Percentiles rank a stretch among this genome's conserved stretches.
phyloP scores from a whole-genome alignment of 1,140 invertebrate species.

The Drosophila pallidifrons region DNA sequence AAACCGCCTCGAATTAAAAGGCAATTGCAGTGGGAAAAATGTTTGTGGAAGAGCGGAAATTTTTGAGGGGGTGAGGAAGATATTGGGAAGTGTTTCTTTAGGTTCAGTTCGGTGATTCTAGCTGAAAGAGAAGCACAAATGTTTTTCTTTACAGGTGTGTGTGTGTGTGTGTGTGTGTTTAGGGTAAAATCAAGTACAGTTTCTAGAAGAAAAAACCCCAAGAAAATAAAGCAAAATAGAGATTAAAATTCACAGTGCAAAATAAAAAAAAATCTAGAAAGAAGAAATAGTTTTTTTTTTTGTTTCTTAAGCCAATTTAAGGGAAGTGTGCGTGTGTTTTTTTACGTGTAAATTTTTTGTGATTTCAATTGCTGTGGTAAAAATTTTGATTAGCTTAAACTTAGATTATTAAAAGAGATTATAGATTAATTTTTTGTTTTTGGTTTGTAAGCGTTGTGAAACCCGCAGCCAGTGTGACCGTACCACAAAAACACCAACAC shows the following conservation, averaged over 20 bases:
- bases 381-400: slow-evolving; percentile 72
- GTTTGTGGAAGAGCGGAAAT: not conserved
- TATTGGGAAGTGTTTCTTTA: not conserved
- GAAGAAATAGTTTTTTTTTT: not conserved
- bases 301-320: slow-evolving; percentile 27
- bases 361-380: slow-evolving; percentile 57
- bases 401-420: slow-evolving; percentile 56
- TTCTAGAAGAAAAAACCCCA: slow-evolving; percentile 11
- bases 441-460: not conserved
- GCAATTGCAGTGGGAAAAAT: slow-evolving; percentile 27
- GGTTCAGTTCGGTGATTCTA: slow-evolving; percentile 6
- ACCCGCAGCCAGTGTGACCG: slow-evolving; percentile 2
- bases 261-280: not conserved
- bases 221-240: slow-evolving; percentile 7
- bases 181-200: slow-evolving; percentile 1
- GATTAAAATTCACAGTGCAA: slow-evolving; percentile 8
- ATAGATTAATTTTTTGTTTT: slow-evolving; percentile 34
- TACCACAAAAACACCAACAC: slow-evolving; percentile 41
- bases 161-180: slow-evolving; percentile 2
- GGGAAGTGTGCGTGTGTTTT: not conserved
- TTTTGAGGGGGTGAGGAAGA: not conserved
- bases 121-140: slow-evolving; percentile 30
- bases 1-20: slow-evolving; percentile 12
- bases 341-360: not conserved
- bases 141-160: slow-evolving; percentile 4